Base-by-base conservation (phyloP, 2,113 vertebrate species). In the Bujurquina vittata region DNA sequence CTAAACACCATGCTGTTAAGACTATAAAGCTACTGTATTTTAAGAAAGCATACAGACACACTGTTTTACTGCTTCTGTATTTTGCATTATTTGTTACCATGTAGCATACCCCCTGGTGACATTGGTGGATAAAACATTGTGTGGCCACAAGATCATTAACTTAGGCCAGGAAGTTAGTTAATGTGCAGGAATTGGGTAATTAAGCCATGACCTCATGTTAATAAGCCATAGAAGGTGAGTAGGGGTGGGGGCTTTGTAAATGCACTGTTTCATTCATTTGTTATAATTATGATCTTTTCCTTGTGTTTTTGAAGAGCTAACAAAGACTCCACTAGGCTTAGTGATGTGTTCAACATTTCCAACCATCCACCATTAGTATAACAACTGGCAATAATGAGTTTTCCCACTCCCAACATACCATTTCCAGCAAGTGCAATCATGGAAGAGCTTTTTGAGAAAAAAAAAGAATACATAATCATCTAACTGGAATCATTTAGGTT, bases 371-470 rank as follows among this genome's bases (percentile, higher is more conserved):
- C 0, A 0, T 72, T 17, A 20, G 17, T 31, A 23, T 69, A 69
- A 69, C 65, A 69, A 49, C 43, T 69, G 10, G 67, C 43, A 31
- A 31, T 72, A 31, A 72, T 17, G 43, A 72, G 67, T 54, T 72
- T 10, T 72, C 46, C 46, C 5, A 2, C 23, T 72, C 26, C 6
- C 23, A 20, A 20, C 49, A 46, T 18, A 52, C 43, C 67, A 33
- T 33, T 72, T 72, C 67, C 46, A 72, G 67, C 67, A 72, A 72
- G 52, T 72, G 46, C 46, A 72, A 72, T 54, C 46, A 54, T 33
- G 1, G 26, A 72, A 72, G 65, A 72, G 46, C 20, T 31, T 72
- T 72, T 72, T 1, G 5, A 33, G 46, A 72, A 2, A 46, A 69
- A 69, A 5, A 26, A 26, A 26, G 15, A 69, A 69, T 31, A 9